Evolutionary conservation across 2,888 invertebrate species (phyloP).

Genomic region (Oasisia sp.): DNA sequence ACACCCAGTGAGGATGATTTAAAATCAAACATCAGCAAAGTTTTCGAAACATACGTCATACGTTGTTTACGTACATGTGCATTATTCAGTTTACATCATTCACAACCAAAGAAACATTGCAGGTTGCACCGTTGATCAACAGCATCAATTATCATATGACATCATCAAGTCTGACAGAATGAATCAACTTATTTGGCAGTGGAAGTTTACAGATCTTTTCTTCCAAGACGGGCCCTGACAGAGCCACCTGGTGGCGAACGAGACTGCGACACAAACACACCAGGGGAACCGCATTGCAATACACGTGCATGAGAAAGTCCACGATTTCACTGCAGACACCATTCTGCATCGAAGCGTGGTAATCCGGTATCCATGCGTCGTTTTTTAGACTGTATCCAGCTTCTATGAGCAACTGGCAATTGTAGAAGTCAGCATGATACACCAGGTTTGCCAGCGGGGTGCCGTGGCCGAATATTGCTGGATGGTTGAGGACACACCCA

Average conservation of each 20-base stretch:
- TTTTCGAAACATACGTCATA: not conserved
- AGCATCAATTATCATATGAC: not conserved
- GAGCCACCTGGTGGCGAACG: conserved; percentile 29
- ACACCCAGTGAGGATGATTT: not conserved
- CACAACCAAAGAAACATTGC: not conserved
- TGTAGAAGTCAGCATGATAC: conserved; percentile 40
- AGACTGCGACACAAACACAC: conserved; percentile 31
- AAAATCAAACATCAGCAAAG: not conserved
- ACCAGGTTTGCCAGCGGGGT: conserved; percentile 48
- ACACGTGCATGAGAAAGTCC: conserved; percentile 18
- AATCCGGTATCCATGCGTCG: conserved; percentile 36
- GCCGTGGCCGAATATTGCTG: conserved; percentile 47
- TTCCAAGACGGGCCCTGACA: conserved; percentile 30
- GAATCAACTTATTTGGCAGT: conserved; percentile 29
- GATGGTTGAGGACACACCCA: conserved; percentile 46
- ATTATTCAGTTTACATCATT: not conserved
- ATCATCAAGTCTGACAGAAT: conserved; percentile 4
- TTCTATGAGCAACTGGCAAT: conserved; percentile 42
- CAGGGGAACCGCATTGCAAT: conserved; percentile 28
- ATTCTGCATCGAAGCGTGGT: conserved; percentile 7
- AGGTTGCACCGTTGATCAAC: not conserved
- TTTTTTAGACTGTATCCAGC: conserved; percentile 45
- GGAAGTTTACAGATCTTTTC: conserved; percentile 34
- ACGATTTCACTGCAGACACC: conserved; percentile 24
- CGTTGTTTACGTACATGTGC: not conserved